Conservation (phyloP, 2,113 vertebrate species). For the Cyprinodon variegatus region DNA sequence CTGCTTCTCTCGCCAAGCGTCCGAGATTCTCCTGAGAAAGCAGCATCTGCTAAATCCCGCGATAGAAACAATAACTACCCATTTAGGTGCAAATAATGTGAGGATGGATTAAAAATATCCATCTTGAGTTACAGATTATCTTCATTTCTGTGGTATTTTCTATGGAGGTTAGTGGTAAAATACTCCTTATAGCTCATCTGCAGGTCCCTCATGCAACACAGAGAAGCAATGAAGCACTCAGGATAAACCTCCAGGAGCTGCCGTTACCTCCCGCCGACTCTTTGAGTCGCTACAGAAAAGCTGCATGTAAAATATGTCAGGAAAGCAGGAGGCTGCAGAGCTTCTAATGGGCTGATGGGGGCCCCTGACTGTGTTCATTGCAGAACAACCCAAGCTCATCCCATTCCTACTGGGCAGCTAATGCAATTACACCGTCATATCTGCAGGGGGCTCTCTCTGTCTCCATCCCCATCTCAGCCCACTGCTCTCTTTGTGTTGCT, state of each 20-base stretch:
- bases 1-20: too few species aligned
- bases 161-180: too few species aligned
- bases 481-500: constrained; percentile 17
- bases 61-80: too few species aligned
- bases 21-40: too few species aligned
- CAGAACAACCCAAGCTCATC: constrained; percentile 72
- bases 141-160: background rate
- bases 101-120: too few species aligned
- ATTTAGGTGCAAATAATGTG: too few species aligned
- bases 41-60: too few species aligned
- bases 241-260: constrained; percentile 25
- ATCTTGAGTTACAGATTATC: too few species aligned
- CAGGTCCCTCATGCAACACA: too few species aligned
- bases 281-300: constrained; percentile 34
- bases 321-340: constrained; percentile 48
- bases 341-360: constrained; percentile 65
- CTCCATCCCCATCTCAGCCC: constrained; percentile 38
- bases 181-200: too few species aligned
- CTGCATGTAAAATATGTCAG: constrained; percentile 44
- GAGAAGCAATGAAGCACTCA: background rate
- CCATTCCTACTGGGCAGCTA: constrained; percentile 67
- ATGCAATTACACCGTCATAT: constrained; percentile 79
- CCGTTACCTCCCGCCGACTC: constrained; percentile 62
- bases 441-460: constrained; percentile 78
- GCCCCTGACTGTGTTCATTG: constrained; percentile 70